Evolutionary conservation across 2,888 invertebrate species (phyloP).

Genomic region (Odontothrips loti): DNA sequence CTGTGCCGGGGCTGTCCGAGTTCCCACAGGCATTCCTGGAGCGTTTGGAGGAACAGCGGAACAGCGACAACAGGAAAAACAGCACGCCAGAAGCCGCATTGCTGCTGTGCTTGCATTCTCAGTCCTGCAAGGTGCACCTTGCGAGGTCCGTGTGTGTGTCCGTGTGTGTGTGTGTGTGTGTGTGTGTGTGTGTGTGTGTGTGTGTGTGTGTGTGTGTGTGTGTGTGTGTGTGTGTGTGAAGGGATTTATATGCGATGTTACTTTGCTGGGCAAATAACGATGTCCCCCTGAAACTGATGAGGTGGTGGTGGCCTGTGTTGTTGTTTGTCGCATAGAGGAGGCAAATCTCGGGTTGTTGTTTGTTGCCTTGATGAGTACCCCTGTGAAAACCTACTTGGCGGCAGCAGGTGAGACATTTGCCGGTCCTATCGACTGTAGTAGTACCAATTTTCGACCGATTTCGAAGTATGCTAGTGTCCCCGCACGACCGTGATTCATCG

Average conservation of each 20-base stretch:
- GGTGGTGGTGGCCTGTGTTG: neutral
- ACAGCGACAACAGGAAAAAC: constrained; percentile 12
- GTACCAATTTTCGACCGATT: too few species aligned
- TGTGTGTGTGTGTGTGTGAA: neutral
- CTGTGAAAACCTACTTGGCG: too few species aligned
- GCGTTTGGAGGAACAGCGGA: constrained; percentile 23
- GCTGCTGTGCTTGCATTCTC: constrained; percentile 6
- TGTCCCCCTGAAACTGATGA: neutral
- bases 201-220: neutral
- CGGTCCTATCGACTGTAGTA: too few species aligned
- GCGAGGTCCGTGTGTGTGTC: neutral
- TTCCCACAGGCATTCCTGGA: constrained; percentile 24
- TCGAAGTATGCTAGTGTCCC: too few species aligned
- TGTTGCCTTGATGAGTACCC: neutral
- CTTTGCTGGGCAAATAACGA: constrained; percentile 1
- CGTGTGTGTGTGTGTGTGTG: neutral
- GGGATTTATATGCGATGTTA: constrained; percentile 19
- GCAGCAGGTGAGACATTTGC: too few species aligned
- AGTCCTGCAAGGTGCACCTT: constrained; percentile 9
- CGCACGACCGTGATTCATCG: too few species aligned
- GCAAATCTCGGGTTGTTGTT: neutral
- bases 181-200: neutral
- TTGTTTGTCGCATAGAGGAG: too few species aligned
- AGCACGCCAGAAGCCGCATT: constrained; percentile 12
- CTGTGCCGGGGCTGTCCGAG: neutral